Evolutionary conservation across 2,797 vertebrate species (phyloP), one percentile per base, ranked within the genome.

Genomic region (Galaxias olidus): DNA sequence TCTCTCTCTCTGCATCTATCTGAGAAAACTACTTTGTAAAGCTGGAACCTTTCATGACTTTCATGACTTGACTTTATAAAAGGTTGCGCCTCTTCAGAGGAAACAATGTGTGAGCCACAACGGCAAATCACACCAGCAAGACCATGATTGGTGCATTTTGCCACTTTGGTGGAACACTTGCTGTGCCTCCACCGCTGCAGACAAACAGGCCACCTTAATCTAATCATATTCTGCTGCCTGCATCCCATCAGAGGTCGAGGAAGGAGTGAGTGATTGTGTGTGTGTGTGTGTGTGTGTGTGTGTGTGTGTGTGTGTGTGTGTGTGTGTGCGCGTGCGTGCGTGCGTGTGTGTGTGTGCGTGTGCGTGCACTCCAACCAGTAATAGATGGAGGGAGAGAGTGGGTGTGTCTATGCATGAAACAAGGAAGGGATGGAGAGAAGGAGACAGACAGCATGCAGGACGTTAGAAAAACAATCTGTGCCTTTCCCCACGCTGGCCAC

Each of bases 401-500:
- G 9, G 50, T 52, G 50, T 52, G 40, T 4, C 12, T 57, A 17
- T 44, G 40, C 41, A 15, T 42, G 41, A 42, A 14, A 57, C n/a
- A 57, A 59, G 61, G 56, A 73, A 65, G 42, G 40, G 30, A 62
- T 18, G 20, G 61, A 62, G 61, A 44, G 14, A 52, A 15, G 9
- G 11, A 20, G 20, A 17, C 7, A 20, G 40, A 30, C 4, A 47
- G n/a, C 13, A 19, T n/a, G 10, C 19, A 45, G 61, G 4, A 8
- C 11, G n/a, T 8, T 11, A 8, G 42, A 15, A 71, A 72, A 67
- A 56, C 61, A 77, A 49, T 45, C 51, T 51, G 59, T 73, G 73
- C 69, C 66, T 80, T 79, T 84, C 81, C 75, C 83, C 72, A 80
- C 71, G 72, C 43, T 59, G 77, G 65, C 73, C 17, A 20, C 65